These are phyloP conservation scores for Dicerorhinus sumatrensis DNA, from an alignment of 2,113 vertebrate genomes.

Conservation along the genomic window DNA sequence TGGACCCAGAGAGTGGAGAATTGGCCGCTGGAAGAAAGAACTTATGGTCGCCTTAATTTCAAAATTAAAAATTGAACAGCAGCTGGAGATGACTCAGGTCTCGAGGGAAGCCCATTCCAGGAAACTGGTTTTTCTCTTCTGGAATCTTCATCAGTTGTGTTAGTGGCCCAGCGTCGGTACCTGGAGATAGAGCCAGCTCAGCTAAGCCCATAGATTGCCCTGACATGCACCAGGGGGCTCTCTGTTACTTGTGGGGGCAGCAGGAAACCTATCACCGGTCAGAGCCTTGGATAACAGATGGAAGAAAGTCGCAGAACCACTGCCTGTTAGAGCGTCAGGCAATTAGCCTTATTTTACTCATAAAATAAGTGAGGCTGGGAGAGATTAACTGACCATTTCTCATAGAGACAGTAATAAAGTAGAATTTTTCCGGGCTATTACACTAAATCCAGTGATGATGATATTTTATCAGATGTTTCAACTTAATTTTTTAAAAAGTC, in stretches of 20 bases:
- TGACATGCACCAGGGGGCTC: accelerated
- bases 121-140: constrained; percentile 63
- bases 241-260: background rate
- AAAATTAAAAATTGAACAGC: constrained; percentile 52
- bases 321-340: background rate
- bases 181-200: background rate
- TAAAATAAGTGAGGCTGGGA: background rate
- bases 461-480: background rate
- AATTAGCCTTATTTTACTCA: accelerated
- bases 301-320: accelerated
- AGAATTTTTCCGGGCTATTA: background rate
- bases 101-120: constrained; percentile 72
- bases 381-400: background rate
- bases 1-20: accelerated
- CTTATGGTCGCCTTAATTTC: background rate
- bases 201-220: background rate
- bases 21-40: background rate
- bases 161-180: background rate
- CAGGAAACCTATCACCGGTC: background rate
- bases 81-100: constrained; percentile 80
- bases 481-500: background rate
- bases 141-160: constrained; percentile 52
- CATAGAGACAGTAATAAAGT: too few relatives aligned
- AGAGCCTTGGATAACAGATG: background rate
- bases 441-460: too few relatives aligned